Conservation (phyloP, 2,888 invertebrate species). For the Miltochrista miniata region DNA sequence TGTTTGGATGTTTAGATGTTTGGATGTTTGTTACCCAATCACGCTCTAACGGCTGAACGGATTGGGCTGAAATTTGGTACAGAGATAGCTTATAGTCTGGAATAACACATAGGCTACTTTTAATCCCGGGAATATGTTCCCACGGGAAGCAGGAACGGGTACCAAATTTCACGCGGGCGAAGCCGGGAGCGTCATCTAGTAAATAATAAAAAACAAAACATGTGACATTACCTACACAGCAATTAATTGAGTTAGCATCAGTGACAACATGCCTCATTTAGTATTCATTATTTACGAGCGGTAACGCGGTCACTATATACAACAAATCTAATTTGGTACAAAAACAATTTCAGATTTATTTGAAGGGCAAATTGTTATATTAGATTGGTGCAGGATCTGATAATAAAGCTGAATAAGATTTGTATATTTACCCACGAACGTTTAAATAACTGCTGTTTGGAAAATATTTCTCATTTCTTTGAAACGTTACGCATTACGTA, state of each 20-base stretch:
- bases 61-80: no score
- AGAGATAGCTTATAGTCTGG: no score
- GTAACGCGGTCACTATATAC: constrained; percentile 1
- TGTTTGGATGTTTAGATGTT: no score
- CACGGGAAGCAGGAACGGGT: no score
- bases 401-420: constrained; percentile 28
- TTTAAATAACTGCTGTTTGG: neutral
- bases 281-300: constrained; percentile 12
- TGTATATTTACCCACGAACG: constrained; percentile 20
- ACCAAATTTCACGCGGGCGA: no score
- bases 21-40: no score
- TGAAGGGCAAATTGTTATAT: constrained; percentile 48
- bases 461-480: no score
- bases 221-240: neutral
- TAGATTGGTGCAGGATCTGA: constrained; percentile 34
- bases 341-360: constrained; percentile 47
- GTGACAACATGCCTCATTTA: constrained; percentile 18
- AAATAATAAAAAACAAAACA: neutral
- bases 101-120: no score
- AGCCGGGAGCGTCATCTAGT: no score
- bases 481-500: no score
- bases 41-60: no score
- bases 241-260: constrained; percentile 10
- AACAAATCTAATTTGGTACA: constrained; percentile 36
- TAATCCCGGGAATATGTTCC: no score